Evolutionary conservation across 2,113 vertebrate species (phyloP).

Genomic region (Scolopax mira): DNA sequence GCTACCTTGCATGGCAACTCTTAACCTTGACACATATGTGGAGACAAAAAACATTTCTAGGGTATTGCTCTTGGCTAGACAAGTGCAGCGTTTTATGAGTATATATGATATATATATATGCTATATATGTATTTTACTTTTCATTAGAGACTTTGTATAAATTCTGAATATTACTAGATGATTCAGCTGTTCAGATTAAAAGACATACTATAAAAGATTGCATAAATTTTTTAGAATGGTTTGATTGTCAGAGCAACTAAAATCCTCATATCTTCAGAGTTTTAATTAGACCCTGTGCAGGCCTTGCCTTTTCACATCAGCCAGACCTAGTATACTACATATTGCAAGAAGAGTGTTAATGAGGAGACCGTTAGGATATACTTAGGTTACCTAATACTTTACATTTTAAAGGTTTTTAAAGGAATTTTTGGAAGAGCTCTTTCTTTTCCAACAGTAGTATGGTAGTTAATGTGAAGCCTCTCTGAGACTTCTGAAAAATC

Average conservation of each 20-base stretch:
- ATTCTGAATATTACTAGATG: background rate
- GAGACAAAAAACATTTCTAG: background rate
- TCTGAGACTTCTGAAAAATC: background rate
- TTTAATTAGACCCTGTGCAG: background rate
- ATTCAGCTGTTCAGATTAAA: background rate
- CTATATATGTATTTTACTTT: background rate
- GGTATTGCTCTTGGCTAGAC: background rate
- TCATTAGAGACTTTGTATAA: background rate
- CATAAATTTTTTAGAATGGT: background rate
- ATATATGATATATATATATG: no score
- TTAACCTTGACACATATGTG: conserved; percentile 12
- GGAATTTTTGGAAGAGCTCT: background rate
- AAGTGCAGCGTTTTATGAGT: background rate
- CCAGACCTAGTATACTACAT: background rate
- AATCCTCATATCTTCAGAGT: background rate
- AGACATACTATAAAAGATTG: background rate
- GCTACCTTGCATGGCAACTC: background rate
- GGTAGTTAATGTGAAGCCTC: background rate
- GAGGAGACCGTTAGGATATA: background rate
- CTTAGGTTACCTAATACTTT: background rate
- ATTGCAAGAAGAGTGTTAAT: background rate
- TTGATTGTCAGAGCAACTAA: background rate
- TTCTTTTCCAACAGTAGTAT: background rate
- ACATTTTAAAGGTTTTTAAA: background rate
- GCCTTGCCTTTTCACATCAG: background rate